Evolutionary conservation across 2,113 vertebrate genomes (phyloP).

Genomic region (Lepisosteus osseus): DNA sequence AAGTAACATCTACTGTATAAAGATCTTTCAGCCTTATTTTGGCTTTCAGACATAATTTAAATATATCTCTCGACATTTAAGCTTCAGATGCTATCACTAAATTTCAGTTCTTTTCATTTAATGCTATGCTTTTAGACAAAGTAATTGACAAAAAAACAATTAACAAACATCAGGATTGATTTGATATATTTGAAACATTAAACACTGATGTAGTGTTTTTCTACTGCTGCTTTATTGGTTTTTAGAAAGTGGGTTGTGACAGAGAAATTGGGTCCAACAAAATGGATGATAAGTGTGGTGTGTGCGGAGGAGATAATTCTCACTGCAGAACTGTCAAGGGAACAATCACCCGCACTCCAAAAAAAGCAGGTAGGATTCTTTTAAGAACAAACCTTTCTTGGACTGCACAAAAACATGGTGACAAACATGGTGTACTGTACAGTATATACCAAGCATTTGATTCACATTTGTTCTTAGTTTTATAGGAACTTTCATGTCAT

Average conservation of each 20-base stretch:
- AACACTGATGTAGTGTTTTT: background rate
- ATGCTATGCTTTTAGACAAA: too few relatives aligned
- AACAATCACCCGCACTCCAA: constrained; percentile 86
- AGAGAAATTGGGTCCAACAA: constrained; percentile 91
- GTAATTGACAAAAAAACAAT: too few relatives aligned
- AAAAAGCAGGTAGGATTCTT: constrained; percentile 81
- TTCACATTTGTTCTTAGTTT: too few relatives aligned
- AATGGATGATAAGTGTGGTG: constrained; percentile 89
- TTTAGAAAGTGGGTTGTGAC: constrained; percentile 93
- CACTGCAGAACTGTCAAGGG: constrained; percentile 94
- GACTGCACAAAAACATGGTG: background rate
- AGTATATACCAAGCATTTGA: background rate
- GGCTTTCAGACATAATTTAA: too few relatives aligned
- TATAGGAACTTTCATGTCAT: too few relatives aligned
- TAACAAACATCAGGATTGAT: too few relatives aligned
- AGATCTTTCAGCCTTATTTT: too few relatives aligned
- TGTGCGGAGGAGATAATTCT: constrained; percentile 92
- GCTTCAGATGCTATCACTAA: too few relatives aligned
- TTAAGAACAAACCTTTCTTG: background rate
- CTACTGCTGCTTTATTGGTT: constrained; percentile 3
- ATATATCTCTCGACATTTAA: too few relatives aligned
- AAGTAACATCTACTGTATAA: too few relatives aligned
- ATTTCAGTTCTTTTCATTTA: background rate
- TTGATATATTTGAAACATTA: too few relatives aligned
- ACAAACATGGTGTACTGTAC: background rate